Conservation (phyloP, 2,113 vertebrate genomes). For the Sturnira hondurensis region DNA sequence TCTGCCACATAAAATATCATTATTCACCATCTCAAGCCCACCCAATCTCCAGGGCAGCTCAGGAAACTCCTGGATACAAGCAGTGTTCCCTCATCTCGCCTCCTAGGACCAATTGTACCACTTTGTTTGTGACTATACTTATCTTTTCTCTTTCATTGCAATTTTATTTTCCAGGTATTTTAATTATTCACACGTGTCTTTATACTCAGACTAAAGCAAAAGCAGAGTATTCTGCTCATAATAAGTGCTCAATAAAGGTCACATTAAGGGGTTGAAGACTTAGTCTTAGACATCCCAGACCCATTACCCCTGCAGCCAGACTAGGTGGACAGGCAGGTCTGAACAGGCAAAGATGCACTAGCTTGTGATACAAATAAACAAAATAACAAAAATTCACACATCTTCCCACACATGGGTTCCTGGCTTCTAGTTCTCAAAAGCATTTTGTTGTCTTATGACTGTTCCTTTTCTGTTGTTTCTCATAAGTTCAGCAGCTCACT, state of each 20-base stretch:
- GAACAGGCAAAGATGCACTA: not conserved
- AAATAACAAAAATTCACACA: not conserved
- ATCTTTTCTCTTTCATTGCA: not conserved
- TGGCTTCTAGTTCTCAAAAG: conserved; percentile 1
- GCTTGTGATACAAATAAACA: not conserved
- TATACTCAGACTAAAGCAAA: not conserved
- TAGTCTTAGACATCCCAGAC: not conserved
- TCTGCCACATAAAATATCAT: not conserved
- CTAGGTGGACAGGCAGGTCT: not conserved
- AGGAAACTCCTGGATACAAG: not conserved
- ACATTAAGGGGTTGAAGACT: not conserved
- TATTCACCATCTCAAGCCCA: not conserved
- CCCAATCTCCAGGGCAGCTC: not conserved
- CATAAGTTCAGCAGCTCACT: not conserved
- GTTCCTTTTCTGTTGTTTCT: conserved; percentile 7
- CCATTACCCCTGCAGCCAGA: not conserved
- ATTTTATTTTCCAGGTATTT: conserved; percentile 13
- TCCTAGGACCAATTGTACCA: not conserved
- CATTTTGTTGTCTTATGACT: conserved; percentile 31
- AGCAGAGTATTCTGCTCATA: not conserved
- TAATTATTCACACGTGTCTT: not conserved
- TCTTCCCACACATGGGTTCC: not conserved
- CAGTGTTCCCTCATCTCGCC: not conserved
- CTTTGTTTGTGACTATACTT: not conserved
- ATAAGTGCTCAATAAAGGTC: not conserved